phyloP scores from a whole-genome alignment of 2,113 vertebrate genomes.

The Oreochromis niloticus region DNA sequence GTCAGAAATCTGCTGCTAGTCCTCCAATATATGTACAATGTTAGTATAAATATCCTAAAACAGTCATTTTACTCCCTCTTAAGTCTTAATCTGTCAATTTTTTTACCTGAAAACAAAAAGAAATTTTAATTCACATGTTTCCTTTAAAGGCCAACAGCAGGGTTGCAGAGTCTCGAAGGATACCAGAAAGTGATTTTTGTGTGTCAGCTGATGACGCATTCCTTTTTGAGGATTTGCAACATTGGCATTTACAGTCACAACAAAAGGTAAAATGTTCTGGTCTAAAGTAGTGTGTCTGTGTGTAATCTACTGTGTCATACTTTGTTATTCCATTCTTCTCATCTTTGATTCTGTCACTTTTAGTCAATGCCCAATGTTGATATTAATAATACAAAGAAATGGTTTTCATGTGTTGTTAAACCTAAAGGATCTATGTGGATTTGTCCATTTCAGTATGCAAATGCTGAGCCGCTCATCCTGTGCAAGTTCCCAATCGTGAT shows the following conservation, averaged over 20 bases:
- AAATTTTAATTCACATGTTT: background rate
- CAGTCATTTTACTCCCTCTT: background rate
- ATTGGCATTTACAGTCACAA: background rate
- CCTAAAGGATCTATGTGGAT: background rate
- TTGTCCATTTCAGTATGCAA: background rate
- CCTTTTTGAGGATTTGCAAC: rapidly evolving
- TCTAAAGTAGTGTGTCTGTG: background rate
- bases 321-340: background rate
- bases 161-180: background rate
- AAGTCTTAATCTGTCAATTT: background rate
- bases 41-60: background rate
- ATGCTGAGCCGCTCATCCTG: background rate
- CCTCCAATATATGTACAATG: slow-evolving; percentile 49
- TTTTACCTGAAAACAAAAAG: background rate
- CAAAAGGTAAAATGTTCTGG: background rate
- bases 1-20: slow-evolving; percentile 33
- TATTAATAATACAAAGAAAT: background rate
- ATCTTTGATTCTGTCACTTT: background rate
- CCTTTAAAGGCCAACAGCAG: slow-evolving; percentile 25
- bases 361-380: background rate
- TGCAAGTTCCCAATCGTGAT: slow-evolving; percentile 45
- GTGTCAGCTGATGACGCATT: rapidly evolving
- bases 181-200: slow-evolving; percentile 1
- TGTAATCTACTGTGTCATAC: background rate
- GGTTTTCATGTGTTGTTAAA: rapidly evolving